phyloP scores from a whole-genome alignment of 2,888 invertebrate species.

The Tolmerus cingulatus region DNA sequence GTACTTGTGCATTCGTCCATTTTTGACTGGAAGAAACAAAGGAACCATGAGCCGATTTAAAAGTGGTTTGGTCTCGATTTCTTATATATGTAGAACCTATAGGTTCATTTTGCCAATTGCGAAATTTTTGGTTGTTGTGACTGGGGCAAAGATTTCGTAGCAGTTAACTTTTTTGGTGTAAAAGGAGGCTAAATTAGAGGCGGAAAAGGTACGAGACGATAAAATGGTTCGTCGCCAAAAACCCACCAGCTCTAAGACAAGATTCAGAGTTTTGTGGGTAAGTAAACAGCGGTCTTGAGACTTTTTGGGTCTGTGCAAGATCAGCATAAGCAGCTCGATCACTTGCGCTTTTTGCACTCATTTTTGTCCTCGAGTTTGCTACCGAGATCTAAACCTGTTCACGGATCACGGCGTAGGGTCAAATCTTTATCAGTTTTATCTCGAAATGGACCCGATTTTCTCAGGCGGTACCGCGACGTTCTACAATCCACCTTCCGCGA shows the following conservation, averaged over 20 bases:
- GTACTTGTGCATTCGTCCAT: constrained; percentile 8
- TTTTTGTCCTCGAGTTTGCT: constrained; percentile 2
- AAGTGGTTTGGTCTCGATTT: neutral
- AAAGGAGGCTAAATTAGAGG: neutral
- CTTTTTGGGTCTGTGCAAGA: neutral
- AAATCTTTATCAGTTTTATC: neutral
- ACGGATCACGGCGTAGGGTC: constrained; percentile 16
- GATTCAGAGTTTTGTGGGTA: neutral
- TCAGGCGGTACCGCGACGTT: neutral
- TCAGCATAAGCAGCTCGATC: neutral
- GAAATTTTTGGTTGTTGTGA: neutral
- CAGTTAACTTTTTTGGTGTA: too few relatives aligned
- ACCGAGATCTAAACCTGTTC: neutral
- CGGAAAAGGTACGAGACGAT: neutral
- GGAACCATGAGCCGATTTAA: neutral
- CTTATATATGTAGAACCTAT: too few relatives aligned
- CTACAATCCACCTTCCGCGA: neutral
- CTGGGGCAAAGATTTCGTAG: neutral
- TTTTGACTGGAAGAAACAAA: constrained; percentile 4
- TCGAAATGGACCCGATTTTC: neutral
- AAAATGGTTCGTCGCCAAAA: neutral
- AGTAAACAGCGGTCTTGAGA: neutral
- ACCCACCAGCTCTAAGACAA: neutral
- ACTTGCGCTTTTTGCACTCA: neutral
- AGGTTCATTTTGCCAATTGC: neutral